Evolutionary conservation across 2,888 invertebrate genomes (phyloP), one percentile per base, ranked within the genome.

Genomic region (Apomyelois bistriatella): DNA sequence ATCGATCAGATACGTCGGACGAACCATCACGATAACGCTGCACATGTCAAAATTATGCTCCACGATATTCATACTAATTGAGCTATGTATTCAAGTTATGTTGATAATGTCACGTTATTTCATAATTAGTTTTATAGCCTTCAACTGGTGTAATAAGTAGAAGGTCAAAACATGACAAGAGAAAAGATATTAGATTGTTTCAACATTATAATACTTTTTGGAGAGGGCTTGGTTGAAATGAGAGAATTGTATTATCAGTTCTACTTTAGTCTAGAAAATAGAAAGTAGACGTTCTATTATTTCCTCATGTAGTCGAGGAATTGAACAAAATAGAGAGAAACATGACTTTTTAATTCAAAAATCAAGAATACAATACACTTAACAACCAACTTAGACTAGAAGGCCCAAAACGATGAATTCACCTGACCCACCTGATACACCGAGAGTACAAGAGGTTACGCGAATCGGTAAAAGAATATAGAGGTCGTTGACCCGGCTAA

Each of bases 401-500:
- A 15, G 12, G 15, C 6, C 15, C 38, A 1, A 38, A 10, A 40
- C 9, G 16, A 40, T 15, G 38, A 15, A 13, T 13, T 13, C 16
- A 40, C 15, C 40, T 38, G 16, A 40, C 40, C 37, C 10, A 40
- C 40, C 40, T 40, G 40, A 16, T 13, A 10, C 1, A 9, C n/a
- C 10, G 1, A 30, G 15, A 46, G 35, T 10, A 10, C 46, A 46
- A 15, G 32, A 32, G 52, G 48, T 32, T 46, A 46, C 46, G 52
- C 40, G 16, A 16, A 40, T 40, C 40, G 3, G 15, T 50, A 35
- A 43, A 52, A 55, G 54, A 57, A 57, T 53, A 38, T 8, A 55
- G 55, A 47, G 85, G 84, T 87, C 79, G 75, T 74, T 72, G 87
- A 82, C 85, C 84, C 69, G 77, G 82, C 76, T 87, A 87, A 87